phyloP scores from a whole-genome alignment of 2,797 vertebrate genomes.

The Tokudaia tokunoshimensis region DNA sequence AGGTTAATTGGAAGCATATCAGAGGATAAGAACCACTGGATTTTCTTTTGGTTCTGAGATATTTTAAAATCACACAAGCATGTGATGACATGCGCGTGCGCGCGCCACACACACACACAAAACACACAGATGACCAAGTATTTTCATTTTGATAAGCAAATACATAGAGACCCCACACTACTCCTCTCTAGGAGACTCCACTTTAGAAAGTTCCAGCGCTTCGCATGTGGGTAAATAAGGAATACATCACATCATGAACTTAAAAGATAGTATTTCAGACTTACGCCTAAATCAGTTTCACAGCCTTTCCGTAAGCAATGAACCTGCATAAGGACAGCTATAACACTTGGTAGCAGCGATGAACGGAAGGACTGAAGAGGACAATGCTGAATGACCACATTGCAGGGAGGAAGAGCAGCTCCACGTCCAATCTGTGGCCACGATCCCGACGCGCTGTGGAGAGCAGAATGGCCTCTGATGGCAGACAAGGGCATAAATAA shows the following conservation, averaged over 20 bases:
- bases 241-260: constrained; percentile 3
- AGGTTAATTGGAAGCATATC: background rate
- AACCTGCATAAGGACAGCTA: background rate
- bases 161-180: background rate
- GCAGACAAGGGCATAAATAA: background rate
- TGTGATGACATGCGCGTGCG: background rate
- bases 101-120: no score
- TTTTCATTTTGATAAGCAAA: constrained; percentile 51
- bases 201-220: constrained; percentile 52
- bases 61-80: background rate
- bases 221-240: background rate
- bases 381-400: background rate
- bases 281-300: background rate
- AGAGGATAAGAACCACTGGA: constrained; percentile 6
- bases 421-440: background rate
- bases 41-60: constrained; percentile 50
- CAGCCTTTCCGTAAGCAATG: background rate
- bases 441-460: background rate
- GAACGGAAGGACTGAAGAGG: background rate
- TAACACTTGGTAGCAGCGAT: background rate
- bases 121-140: background rate
- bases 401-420: background rate
- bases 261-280: background rate
- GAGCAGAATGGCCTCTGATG: background rate
- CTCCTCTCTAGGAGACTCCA: constrained; percentile 44